Evolutionary conservation across 2,888 invertebrate species (phyloP).

Genomic region (Stenodera caucasica): DNA sequence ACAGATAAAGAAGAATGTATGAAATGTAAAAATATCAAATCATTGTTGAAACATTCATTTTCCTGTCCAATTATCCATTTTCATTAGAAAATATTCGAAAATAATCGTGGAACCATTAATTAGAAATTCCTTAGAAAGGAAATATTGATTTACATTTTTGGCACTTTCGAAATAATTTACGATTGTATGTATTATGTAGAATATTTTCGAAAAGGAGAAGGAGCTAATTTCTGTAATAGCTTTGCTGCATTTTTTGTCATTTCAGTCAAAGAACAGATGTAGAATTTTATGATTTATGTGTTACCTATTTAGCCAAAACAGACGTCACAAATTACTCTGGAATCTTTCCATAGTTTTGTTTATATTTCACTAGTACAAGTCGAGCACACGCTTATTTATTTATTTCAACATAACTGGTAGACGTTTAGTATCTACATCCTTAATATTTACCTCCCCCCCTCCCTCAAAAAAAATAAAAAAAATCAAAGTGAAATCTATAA

Average conservation of each 20-base stretch:
- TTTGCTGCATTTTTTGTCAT: too few relatives aligned
- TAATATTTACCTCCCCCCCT: too few relatives aligned
- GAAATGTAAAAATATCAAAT: conserved; percentile 49
- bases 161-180: too few relatives aligned
- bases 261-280: background rate
- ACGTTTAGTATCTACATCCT: background rate
- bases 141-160: too few relatives aligned
- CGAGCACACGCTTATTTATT: background rate
- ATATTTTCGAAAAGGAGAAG: background rate
- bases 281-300: background rate
- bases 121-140: too few relatives aligned
- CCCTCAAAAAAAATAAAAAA: background rate
- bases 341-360: conserved; percentile 4
- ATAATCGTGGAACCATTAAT: too few relatives aligned
- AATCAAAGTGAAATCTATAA: background rate
- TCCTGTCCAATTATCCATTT: conserved; percentile 44
- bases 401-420: background rate
- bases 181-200: too few relatives aligned
- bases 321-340: conserved; percentile 5
- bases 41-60: conserved; percentile 52
- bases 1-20: conserved; percentile 34
- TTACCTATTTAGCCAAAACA: conserved; percentile 4
- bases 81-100: too few relatives aligned
- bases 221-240: background rate
- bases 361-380: conserved; percentile 1